Evolutionary conservation across 2,888 invertebrate species (phyloP).

Genomic region (Ditula angustiorana): DNA sequence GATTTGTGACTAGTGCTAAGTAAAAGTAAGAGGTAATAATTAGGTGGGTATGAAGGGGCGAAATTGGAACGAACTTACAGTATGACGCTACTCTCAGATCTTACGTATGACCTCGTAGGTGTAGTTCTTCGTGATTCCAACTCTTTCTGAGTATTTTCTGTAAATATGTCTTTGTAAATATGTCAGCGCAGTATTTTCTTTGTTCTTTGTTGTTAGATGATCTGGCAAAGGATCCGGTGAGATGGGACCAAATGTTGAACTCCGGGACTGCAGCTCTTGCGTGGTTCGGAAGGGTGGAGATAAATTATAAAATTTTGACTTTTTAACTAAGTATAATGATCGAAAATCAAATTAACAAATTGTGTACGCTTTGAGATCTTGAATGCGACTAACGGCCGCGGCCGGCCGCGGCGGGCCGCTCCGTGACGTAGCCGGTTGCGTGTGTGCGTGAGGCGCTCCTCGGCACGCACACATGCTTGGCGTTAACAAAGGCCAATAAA

Average conservation of each 20-base stretch:
- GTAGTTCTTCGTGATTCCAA: not conserved
- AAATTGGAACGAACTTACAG: not conserved
- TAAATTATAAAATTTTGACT: no score
- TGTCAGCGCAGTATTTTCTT: not conserved
- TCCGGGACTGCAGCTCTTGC: no score
- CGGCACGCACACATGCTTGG: not conserved
- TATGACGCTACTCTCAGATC: not conserved
- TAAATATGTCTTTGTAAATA: not conserved
- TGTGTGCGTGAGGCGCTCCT: not conserved
- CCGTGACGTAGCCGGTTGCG: not conserved
- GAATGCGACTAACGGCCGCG: no score
- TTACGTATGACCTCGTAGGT: not conserved
- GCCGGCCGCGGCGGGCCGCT: no score
- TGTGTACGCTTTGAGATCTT: no score
- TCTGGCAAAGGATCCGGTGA: not conserved
- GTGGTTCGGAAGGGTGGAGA: no score
- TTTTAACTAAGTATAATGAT: no score
- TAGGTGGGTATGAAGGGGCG: not conserved
- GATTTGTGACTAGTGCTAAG: not conserved
- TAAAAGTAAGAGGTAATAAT: not conserved
- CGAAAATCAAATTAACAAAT: no score
- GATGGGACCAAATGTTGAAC: not conserved
- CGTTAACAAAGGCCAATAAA: no score
- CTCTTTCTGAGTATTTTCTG: not conserved
- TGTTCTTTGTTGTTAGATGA: not conserved